Conservation (phyloP, 2,797 vertebrate genomes). For the Moxostoma hubbsi region DNA sequence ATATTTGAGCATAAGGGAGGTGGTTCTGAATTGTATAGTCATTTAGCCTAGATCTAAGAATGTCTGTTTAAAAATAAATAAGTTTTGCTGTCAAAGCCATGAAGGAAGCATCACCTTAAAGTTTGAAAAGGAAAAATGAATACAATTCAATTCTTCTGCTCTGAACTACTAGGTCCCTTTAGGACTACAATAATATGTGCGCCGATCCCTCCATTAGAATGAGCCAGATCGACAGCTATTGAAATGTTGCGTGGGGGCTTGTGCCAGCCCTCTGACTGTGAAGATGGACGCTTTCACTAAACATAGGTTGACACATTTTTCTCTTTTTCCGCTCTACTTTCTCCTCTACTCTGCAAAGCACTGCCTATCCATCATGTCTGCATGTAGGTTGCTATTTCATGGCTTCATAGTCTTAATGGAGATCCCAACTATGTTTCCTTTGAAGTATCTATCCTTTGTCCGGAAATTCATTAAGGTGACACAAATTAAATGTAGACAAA, state of each 20-base stretch:
- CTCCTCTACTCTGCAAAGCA: slow-evolving; percentile 70
- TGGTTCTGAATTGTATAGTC: background rate
- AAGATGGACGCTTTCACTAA: slow-evolving; percentile 78
- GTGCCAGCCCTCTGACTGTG: slow-evolving; percentile 77
- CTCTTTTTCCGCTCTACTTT: slow-evolving; percentile 76
- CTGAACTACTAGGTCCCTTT: slow-evolving; percentile 35
- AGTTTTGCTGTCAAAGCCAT: slow-evolving; percentile 22
- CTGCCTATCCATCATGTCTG: slow-evolving; percentile 77
- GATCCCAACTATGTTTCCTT: no score
- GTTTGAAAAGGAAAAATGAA: slow-evolving; percentile 30
- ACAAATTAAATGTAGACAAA: no score
- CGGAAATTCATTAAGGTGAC: no score
- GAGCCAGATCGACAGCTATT: slow-evolving; percentile 75
- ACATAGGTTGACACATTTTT: slow-evolving; percentile 82
- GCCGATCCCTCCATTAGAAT: slow-evolving; percentile 77
- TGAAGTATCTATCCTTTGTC: no score
- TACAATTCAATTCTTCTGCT: slow-evolving; percentile 24
- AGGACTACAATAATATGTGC: slow-evolving; percentile 69
- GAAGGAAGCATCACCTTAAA: slow-evolving; percentile 29
- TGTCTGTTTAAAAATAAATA: slow-evolving; percentile 3
- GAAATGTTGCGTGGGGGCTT: slow-evolving; percentile 74
- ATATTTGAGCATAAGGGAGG: background rate
- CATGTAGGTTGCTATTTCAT: slow-evolving; percentile 60
- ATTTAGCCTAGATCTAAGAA: slow-evolving; percentile 2
- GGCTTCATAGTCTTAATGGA: no score